phyloP scores from a whole-genome alignment of 2,888 invertebrate genomes.

The Augochlorella aurata region DNA sequence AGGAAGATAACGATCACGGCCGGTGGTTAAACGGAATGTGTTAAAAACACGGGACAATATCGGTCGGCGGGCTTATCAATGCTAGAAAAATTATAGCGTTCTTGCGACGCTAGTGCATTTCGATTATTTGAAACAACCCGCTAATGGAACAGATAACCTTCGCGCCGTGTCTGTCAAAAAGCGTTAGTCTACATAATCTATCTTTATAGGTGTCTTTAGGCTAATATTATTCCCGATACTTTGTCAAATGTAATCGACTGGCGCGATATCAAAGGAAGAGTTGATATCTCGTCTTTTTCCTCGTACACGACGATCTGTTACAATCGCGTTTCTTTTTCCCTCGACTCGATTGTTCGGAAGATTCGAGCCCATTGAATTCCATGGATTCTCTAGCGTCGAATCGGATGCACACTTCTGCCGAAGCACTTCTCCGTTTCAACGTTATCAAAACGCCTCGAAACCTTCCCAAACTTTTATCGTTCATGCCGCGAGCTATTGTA shows the following conservation, averaged over 20 bases:
- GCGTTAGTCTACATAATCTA: neutral
- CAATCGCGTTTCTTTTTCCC: too few species aligned
- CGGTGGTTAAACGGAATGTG: constrained; percentile 38
- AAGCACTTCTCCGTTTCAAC: constrained; percentile 24
- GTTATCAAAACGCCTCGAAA: constrained; percentile 38
- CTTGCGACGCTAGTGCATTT: constrained; percentile 46
- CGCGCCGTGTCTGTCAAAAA: constrained; percentile 13
- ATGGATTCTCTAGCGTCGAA: neutral
- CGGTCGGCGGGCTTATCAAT: constrained; percentile 41
- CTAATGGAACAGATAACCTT: constrained; percentile 46
- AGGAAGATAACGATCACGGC: constrained; percentile 40
- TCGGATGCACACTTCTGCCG: constrained; percentile 8
- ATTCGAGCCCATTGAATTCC: neutral
- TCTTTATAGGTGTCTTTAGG: neutral
- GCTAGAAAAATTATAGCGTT: constrained; percentile 35
- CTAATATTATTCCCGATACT: neutral
- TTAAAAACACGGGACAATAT: constrained; percentile 44
- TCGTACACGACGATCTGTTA: too few species aligned
- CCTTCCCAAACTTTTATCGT: constrained; percentile 54
- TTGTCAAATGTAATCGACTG: neutral
- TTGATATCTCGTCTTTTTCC: neutral
- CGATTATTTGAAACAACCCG: constrained; percentile 38
- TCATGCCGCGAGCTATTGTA: constrained; percentile 30
- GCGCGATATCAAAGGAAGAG: neutral
- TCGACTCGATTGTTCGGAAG: neutral